Evolutionary conservation across 2,113 vertebrate genomes (phyloP).

Genomic region (Odontophorus gujanensis): DNA sequence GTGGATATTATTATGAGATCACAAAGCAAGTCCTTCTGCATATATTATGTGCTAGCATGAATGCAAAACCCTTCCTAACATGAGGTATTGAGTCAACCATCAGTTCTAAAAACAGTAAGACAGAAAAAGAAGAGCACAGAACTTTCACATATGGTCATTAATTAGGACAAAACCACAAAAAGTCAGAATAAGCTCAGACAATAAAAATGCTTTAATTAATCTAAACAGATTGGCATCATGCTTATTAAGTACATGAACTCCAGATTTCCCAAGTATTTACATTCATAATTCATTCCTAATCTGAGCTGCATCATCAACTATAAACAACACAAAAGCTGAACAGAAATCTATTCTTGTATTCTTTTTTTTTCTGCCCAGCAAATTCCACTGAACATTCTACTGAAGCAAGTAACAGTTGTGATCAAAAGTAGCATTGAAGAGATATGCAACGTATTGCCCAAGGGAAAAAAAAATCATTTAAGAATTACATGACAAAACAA

Average conservation of each 20-base stretch:
- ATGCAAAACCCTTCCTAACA: neutral
- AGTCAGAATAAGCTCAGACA: neutral
- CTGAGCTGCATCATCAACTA: neutral
- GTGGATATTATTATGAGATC: neutral
- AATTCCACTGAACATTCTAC: neutral
- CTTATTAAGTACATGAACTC: neutral
- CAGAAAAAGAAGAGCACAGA: neutral
- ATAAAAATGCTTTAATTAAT: neutral
- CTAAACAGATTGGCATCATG: neutral
- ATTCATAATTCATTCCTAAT: neutral
- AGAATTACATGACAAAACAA: neutral
- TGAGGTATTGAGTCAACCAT: neutral
- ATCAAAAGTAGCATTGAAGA: neutral
- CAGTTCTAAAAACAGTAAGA: neutral
- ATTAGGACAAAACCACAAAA: neutral
- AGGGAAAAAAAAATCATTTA: neutral
- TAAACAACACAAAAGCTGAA: neutral
- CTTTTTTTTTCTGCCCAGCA: neutral
- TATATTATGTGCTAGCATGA: neutral
- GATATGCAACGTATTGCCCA: neutral
- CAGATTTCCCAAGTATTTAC: neutral
- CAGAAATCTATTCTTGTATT: neutral
- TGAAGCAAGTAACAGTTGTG: neutral
- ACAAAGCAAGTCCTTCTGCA: neutral
- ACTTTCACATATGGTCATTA: neutral